These are phyloP conservation scores for Melolontha melolontha DNA, from an alignment of 2,888 invertebrate species.

Conservation along the genomic window DNA sequence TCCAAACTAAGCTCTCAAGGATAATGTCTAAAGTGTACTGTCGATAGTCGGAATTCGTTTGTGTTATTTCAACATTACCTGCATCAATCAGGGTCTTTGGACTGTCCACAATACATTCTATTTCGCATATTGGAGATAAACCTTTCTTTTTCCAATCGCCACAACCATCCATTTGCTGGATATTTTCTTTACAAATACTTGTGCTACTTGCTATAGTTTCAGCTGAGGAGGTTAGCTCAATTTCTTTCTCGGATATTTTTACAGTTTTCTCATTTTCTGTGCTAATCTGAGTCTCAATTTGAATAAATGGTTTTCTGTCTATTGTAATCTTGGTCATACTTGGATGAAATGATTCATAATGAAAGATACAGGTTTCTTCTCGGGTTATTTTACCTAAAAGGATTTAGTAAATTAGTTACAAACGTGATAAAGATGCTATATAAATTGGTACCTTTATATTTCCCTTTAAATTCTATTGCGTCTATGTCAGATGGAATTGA, in stretches of 20 bases:
- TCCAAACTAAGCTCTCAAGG: conserved; percentile 55
- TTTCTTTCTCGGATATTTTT: conserved; percentile 29
- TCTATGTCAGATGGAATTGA: conserved; percentile 46
- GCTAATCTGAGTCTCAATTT: conserved; percentile 51
- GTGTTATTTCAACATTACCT: background rate
- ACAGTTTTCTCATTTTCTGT: conserved; percentile 33
- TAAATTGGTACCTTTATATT: conserved; percentile 22
- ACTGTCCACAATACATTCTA: conserved; percentile 31
- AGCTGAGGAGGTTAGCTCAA: background rate
- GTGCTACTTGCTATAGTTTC: conserved; percentile 6
- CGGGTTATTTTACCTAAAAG: conserved; percentile 35
- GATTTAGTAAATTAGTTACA: background rate
- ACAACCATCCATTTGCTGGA: conserved; percentile 28
- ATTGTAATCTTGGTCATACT: conserved; percentile 33
- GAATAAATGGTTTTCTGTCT: conserved; percentile 55
- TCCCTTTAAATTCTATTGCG: conserved; percentile 36
- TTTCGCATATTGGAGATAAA: conserved; percentile 15
- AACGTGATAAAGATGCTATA: background rate
- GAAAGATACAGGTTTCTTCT: conserved; percentile 54
- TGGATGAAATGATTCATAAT: conserved; percentile 43
- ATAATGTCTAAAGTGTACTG: conserved; percentile 57
- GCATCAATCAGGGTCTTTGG: conserved; percentile 2
- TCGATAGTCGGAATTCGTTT: conserved; percentile 48
- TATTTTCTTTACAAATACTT: conserved; percentile 1
- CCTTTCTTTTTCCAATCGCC: conserved; percentile 42